Evolutionary conservation across 2,113 vertebrate genomes (phyloP).

Genomic region (Electrona antarctica): DNA sequence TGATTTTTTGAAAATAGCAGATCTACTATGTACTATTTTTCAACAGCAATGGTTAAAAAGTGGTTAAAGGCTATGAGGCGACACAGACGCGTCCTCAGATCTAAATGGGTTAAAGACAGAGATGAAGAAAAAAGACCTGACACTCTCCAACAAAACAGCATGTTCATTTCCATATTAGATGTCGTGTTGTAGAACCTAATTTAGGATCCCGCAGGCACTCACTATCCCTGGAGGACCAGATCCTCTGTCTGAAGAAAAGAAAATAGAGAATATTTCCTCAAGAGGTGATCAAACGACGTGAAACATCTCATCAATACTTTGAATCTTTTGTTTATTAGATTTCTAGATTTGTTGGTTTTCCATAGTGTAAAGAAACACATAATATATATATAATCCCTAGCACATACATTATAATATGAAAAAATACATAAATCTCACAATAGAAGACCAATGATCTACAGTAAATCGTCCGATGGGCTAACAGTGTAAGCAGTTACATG

Average conservation of each 20-base stretch:
- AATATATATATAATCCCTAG: no score
- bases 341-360: conserved; percentile 27
- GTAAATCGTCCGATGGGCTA: no score
- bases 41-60: no score
- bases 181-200: conserved; percentile 43
- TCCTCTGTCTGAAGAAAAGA: conserved; percentile 32
- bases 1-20: no score
- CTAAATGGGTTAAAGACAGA: neutral
- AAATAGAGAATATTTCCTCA: conserved; percentile 35
- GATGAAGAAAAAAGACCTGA: conserved; percentile 32
- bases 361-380: no score
- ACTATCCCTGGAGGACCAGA: conserved; percentile 29
- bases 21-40: no score
- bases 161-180: conserved; percentile 66
- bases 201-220: conserved; percentile 32
- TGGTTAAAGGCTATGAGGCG: no score
- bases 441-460: no score
- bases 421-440: no score
- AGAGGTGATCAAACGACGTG: conserved; percentile 26
- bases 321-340: conserved; percentile 33
- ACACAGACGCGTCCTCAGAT: no score
- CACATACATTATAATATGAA: no score
- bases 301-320: conserved; percentile 11
- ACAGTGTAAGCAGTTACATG: no score
- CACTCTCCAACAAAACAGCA: conserved; percentile 54